Evolutionary conservation across 2,797 vertebrate genomes (phyloP).

Genomic region (Onychomys leucogaster): DNA sequence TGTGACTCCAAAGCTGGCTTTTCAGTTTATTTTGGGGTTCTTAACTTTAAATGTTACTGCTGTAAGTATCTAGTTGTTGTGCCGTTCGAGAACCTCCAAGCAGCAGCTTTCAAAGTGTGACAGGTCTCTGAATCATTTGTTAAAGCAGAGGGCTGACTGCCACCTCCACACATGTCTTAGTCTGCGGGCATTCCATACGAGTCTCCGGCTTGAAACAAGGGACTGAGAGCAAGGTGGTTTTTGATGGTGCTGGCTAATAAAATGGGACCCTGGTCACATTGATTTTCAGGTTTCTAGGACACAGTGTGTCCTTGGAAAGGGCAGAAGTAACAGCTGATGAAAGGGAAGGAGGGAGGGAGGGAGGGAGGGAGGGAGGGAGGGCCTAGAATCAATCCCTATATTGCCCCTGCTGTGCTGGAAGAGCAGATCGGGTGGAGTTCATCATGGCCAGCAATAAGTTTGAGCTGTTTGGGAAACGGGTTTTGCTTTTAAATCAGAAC

Average conservation of each 20-base stretch:
- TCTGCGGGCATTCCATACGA: neutral
- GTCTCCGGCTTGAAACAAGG: neutral
- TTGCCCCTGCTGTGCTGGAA: neutral
- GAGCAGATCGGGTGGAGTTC: conserved; percentile 12
- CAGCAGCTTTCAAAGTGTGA: neutral
- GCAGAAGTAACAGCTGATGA: neutral
- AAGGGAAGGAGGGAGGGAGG: too few relatives aligned
- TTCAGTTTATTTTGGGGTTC: conserved; percentile 30
- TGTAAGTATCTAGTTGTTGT: neutral
- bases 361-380: rapidly evolving
- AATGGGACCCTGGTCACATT: neutral
- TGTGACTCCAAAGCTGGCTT: neutral
- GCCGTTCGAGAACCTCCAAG: neutral
- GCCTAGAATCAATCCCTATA: neutral
- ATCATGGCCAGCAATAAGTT: neutral
- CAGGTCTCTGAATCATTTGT: neutral
- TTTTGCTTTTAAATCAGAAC: conserved; percentile 36
- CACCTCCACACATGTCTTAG: neutral
- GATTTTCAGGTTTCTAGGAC: neutral
- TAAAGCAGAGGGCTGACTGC: neutral
- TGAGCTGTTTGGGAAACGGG: neutral
- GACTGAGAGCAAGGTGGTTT: neutral
- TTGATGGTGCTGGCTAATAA: neutral
- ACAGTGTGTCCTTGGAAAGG: neutral
- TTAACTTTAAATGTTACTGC: neutral